Base-by-base conservation (phyloP, 2,888 invertebrate genomes). In the Lasioglossum morio region DNA sequence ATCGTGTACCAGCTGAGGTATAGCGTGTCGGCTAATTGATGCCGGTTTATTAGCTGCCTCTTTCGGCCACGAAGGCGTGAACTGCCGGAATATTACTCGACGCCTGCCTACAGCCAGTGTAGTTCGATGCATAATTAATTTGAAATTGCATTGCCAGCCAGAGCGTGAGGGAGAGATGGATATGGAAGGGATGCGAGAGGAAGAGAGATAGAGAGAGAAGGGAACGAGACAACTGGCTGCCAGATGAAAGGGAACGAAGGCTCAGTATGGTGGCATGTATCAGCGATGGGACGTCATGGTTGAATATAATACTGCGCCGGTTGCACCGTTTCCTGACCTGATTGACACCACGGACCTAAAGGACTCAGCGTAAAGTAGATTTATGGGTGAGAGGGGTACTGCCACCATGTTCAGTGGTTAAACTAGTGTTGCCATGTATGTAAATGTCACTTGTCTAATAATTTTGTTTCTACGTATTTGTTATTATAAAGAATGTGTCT, bases 21-120 rank as follows among this genome's bases (percentile, higher is more conserved):
- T 94, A 92, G 93, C 94, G 93, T 94, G 94, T 90, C 92, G 91
- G 91, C 92, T 94, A 94, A 94, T 94, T 94, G 93, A 92, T 92
- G 93, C 93, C 91, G 92, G 92, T 93, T 93, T 94, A 93, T 94
- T 93, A 93, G 92, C 92, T 92, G 93, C 92, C 94, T 92, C 94
- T 93, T 94, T 93, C 90, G 91, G 89, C 91, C 89, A 85, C 82
- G 87, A 86, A 91, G 91, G 93, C 91, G 91, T 89, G 91, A 93
- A 92, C 90, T 88, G 87, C 76, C 89, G 87, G 89, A 83, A 91
- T 91, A 92, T 93, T 93, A 92, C 91, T 92, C 91, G 94, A 92
- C 90, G 92, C 83, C 89, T 87, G 88, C 84, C 85, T 91, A 88
- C 85, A 69, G 80, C 82, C 75, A 76, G 27, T 76, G 82, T 85